Evolutionary conservation across 2,113 vertebrate genomes (phyloP).

Genomic region (Ammodytes dubius): DNA sequence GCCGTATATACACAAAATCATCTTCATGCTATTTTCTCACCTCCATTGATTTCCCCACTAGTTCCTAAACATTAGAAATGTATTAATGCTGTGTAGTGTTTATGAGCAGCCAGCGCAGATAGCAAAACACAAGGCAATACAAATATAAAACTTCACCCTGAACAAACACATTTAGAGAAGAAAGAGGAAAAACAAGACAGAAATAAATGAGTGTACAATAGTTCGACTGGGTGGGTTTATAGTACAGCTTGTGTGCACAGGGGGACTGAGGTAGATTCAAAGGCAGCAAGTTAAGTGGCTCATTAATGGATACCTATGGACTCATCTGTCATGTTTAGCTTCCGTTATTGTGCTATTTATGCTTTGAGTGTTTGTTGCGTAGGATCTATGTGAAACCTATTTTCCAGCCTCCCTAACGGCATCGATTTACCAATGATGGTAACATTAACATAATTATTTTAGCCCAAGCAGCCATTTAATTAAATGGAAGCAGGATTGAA

Average conservation of each 20-base stretch:
- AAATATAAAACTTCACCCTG: background rate
- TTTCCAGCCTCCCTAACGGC: background rate
- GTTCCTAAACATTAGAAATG: background rate
- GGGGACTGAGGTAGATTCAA: constrained; percentile 39
- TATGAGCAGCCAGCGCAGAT: background rate
- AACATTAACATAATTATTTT: constrained; percentile 17
- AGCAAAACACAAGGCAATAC: background rate
- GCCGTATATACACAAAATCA: background rate
- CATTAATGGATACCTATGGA: constrained; percentile 64
- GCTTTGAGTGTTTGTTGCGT: background rate
- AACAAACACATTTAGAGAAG: background rate
- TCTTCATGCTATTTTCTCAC: background rate
- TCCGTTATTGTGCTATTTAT: constrained; percentile 27
- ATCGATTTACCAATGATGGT: constrained; percentile 21
- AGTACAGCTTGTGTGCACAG: constrained; percentile 24
- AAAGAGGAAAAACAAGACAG: constrained; percentile 24
- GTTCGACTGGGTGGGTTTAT: constrained; percentile 23
- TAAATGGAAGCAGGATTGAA: constrained; percentile 6
- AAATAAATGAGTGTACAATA: constrained; percentile 28
- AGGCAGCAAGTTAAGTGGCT: constrained; percentile 60
- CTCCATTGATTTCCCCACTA: background rate
- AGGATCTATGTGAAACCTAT: constrained; percentile 26
- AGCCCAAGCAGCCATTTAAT: constrained; percentile 19
- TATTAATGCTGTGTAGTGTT: background rate
- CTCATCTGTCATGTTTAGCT: constrained; percentile 55